Evolutionary conservation across 2,797 vertebrate species (phyloP).

Genomic region (Euphonia xanthogaster): DNA sequence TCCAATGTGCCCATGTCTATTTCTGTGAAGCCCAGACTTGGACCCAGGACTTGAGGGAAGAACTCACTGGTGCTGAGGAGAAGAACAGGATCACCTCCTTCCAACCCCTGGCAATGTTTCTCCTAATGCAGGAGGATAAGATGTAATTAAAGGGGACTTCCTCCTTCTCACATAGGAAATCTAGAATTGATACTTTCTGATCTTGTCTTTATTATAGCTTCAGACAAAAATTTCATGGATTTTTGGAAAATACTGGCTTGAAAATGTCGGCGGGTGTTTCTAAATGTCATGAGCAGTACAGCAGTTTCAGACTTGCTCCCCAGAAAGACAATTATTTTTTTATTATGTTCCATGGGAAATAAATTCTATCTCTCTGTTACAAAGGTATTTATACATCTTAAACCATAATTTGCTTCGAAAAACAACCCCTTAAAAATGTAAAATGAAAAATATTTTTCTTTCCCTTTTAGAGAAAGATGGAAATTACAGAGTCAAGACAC

Average conservation of each 20-base stretch:
- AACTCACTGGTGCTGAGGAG: background rate
- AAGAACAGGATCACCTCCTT: background rate
- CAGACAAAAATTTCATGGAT: background rate
- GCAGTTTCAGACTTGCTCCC: background rate
- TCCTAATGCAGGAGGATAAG: background rate
- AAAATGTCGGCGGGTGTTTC: background rate
- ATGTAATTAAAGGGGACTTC: background rate
- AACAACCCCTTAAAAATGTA: background rate
- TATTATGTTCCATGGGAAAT: background rate
- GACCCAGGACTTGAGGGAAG: background rate
- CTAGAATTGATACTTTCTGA: background rate
- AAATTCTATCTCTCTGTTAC: background rate
- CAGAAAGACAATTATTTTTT: background rate
- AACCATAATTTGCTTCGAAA: background rate
- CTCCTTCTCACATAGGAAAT: background rate
- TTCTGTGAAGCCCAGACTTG: background rate
- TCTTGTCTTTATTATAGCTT: background rate
- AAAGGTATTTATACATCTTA: background rate
- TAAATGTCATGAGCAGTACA: background rate
- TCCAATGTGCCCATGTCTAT: accelerated
- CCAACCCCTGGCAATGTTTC: background rate
- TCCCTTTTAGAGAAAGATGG: background rate
- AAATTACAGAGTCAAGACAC: background rate
- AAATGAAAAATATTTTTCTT: background rate
- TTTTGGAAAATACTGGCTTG: background rate